Evolutionary conservation across 2,113 vertebrate species (phyloP).

Genomic region (Vombatus ursinus): DNA sequence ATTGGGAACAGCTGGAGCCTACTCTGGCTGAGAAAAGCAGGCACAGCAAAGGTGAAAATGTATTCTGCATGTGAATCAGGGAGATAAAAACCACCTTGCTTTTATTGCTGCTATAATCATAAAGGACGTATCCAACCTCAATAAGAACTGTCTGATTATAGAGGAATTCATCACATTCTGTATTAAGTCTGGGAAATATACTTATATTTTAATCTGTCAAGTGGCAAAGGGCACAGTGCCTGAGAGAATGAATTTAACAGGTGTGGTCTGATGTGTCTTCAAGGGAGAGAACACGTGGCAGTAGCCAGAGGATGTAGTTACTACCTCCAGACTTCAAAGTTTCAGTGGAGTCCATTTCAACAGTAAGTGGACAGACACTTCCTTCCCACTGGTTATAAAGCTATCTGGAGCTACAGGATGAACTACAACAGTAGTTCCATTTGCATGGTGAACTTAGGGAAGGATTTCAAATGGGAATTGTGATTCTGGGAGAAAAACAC

Average conservation of each 20-base stretch:
- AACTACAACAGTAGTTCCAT: neutral
- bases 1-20: neutral
- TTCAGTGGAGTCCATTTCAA: slow-evolving; percentile 2
- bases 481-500: neutral
- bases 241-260: slow-evolving; percentile 35
- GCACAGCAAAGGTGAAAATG: neutral
- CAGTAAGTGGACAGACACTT: neutral
- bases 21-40: neutral
- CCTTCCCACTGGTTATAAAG: neutral
- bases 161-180: neutral
- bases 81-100: neutral
- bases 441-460: neutral
- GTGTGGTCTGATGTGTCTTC: neutral
- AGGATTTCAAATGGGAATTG: neutral
- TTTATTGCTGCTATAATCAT: neutral
- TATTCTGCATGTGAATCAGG: neutral
- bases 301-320: neutral
- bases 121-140: neutral
- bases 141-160: neutral
- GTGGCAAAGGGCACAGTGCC: neutral
- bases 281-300: neutral
- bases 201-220: neutral
- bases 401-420: neutral
- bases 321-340: neutral
- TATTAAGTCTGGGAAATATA: neutral